Evolutionary conservation across 2,888 invertebrate genomes (phyloP), one percentile per base, ranked within the genome.

Genomic region (Theretra japonica): DNA sequence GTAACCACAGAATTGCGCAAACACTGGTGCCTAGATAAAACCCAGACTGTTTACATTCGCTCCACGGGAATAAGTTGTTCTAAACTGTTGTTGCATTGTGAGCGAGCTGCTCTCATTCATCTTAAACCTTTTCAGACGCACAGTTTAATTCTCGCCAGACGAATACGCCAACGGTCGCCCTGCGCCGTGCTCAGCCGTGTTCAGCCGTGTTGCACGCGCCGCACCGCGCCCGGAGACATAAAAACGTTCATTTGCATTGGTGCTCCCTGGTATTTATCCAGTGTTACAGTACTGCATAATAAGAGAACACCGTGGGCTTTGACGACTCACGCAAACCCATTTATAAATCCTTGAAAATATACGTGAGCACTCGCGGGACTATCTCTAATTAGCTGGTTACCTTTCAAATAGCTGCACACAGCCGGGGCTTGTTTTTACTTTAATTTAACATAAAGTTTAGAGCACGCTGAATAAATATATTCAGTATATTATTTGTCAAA

Each of bases 211-310:
- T 77, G 15, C 73, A 79, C 76, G 72, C 74, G 79, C 79, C 77
- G 72, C 74, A 79, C 79, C 77, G 83, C 81, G 76, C 75, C 76
- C 82, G 80, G 84, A 86, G 85, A 88, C 85, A 90, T 88, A 89
- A 90, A 91, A 92, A 90, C 88, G 82, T 88, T 90, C 89, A 92
- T 93, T 93, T 93, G 88, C 92, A 90, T 91, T 89, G 89, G 86
- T 83, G 83, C 88, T 85, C 86, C 82, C 80, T 83, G 79, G 88
- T 90, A 89, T 91, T 91, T 92, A 91, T 89, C 86, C 86, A 89
- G 88, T 89, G 89, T 89, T 90, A 88, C 86, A 84, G 84, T 85
- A 82, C 86, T 82, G 90, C 86, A 89, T 90, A 90, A 89, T 90
- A 90, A 88, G 85, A 82, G 88, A 88, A 88, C 84, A 86, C 88